These are phyloP conservation scores for Hyles euphorbiae DNA, from an alignment of 1,140 invertebrate genomes.

Conservation along the genomic window DNA sequence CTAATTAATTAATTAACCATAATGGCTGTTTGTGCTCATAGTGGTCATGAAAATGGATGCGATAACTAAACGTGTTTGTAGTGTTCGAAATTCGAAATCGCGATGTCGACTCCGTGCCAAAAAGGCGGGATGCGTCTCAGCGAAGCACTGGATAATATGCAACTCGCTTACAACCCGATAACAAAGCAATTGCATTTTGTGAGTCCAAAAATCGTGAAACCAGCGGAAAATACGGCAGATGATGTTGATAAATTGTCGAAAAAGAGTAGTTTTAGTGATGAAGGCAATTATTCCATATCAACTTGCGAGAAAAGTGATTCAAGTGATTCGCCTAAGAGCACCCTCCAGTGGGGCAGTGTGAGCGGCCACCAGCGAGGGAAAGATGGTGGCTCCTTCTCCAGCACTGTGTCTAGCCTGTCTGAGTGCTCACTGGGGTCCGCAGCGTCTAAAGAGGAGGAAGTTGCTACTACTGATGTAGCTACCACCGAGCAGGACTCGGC, in stretches of 20 bases:
- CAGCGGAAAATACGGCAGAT: constrained; percentile 40
- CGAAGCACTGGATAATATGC: constrained; percentile 72
- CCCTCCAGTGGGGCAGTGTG: constrained; percentile 67
- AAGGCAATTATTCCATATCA: constrained; percentile 70
- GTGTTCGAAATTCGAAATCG: constrained; percentile 33
- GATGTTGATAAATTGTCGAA: constrained; percentile 64
- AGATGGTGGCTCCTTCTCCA: constrained; percentile 71
- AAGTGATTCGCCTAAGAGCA: constrained; percentile 70
- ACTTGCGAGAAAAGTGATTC: constrained; percentile 72
- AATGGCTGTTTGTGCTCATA: constrained; percentile 5
- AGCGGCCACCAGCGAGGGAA: constrained; percentile 68
- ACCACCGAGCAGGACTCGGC: constrained; percentile 37
- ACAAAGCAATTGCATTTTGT: constrained; percentile 74
- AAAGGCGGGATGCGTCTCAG: constrained; percentile 72
- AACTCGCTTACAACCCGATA: constrained; percentile 73
- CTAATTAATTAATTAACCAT: constrained; percentile 1
- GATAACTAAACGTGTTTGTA: constrained; percentile 24
- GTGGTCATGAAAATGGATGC: constrained; percentile 35
- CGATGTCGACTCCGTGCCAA: constrained; percentile 62
- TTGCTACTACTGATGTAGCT: constrained; percentile 25
- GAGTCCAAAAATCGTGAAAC: constrained; percentile 60
- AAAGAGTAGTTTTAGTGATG: constrained; percentile 73
- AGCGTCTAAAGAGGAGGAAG: constrained; percentile 60
- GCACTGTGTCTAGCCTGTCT: constrained; percentile 70
- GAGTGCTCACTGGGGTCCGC: constrained; percentile 67